phyloP scores from a whole-genome alignment of 2,888 invertebrate genomes.

The Oxyteleia sp. region DNA sequence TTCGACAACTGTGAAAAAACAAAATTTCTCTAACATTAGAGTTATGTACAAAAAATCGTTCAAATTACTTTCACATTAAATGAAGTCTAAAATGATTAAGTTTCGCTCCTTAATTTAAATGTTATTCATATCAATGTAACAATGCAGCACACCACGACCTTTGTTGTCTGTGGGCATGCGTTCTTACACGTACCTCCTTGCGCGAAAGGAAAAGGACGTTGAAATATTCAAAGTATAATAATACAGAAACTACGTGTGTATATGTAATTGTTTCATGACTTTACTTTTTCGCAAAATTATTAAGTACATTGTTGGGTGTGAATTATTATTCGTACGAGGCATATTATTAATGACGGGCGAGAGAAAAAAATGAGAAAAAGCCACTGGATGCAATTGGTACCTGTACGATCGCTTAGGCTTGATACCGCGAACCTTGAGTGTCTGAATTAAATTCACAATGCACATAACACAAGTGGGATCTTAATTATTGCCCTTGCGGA shows the following conservation, averaged over 20 bases:
- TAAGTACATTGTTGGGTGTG: slow-evolving; percentile 55
- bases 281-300: slow-evolving; percentile 35
- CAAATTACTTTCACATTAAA: too few relatives aligned
- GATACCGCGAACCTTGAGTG: slow-evolving; percentile 24
- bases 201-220: slow-evolving; percentile 31
- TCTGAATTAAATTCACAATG: slow-evolving; percentile 50
- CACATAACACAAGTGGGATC: slow-evolving; percentile 32
- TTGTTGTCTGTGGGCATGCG: slow-evolving; percentile 53
- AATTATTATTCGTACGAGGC: slow-evolving; percentile 43
- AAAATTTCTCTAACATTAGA: too few relatives aligned
- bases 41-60: too few relatives aligned
- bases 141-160: slow-evolving; percentile 79
- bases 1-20: too few relatives aligned
- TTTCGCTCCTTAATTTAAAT: slow-evolving; percentile 4
- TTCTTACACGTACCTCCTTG: slow-evolving; percentile 59
- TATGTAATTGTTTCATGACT: slow-evolving; percentile 50
- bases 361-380: slow-evolving; percentile 20
- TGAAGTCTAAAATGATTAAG: neutral
- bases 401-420: slow-evolving; percentile 9
- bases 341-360: slow-evolving; percentile 58
- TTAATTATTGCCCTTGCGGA: slow-evolving; percentile 81
- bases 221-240: slow-evolving; percentile 47
- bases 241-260: slow-evolving; percentile 27
- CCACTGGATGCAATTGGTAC: slow-evolving; percentile 11
- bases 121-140: slow-evolving; percentile 82